Evolutionary conservation across 2,113 vertebrate genomes (phyloP), one percentile per base, ranked within the genome.

Genomic region (Paracanthobrama guichenoti): DNA sequence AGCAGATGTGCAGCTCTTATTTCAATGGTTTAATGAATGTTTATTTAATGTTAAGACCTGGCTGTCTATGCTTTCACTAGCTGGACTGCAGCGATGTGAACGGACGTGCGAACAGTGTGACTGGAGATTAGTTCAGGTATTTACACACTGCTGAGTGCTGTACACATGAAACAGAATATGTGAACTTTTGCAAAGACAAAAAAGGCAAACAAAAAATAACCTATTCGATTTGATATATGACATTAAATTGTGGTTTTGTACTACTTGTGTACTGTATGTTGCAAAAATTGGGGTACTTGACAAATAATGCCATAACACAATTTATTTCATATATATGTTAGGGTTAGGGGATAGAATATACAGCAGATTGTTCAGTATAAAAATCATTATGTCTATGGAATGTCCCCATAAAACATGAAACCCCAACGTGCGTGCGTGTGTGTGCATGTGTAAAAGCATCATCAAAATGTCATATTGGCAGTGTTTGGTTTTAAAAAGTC

Each of bases 11-110:
- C 26, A 79, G 73, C 76, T 81, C 55, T 57, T 57, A 66, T 80
- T 84, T 87, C 64, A 77, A 78, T 44, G 72, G 53, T 83, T 83
- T 79, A 74, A 73, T 87, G 66, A 82, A 87, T 60, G 76, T 73
- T 74, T 81, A 59, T 83, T 87, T 72, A 62, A 59, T 82, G 50
- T 74, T 86, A 46, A 77, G 66, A 55, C 62, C 55, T 77, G 80
- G 50, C 64, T 69, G 74, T 76, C 73, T 42, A 60, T 44, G 35
- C 73, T 77, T 76, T 79, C 78, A 66, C 72, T 48, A 22, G 31
- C 31, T 67, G 44, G 26, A 71, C 14, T 48, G 76, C 60, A 78
- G 42, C 77, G 73, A 31, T 44, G 77, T 72, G 72, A 82, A 39
- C 77, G 46, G 77, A 87, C 18, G 62, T 67, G 60, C 6, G 57